Base-by-base conservation (phyloP, 1,140 invertebrate genomes). In the Tachypleus tridentatus region DNA sequence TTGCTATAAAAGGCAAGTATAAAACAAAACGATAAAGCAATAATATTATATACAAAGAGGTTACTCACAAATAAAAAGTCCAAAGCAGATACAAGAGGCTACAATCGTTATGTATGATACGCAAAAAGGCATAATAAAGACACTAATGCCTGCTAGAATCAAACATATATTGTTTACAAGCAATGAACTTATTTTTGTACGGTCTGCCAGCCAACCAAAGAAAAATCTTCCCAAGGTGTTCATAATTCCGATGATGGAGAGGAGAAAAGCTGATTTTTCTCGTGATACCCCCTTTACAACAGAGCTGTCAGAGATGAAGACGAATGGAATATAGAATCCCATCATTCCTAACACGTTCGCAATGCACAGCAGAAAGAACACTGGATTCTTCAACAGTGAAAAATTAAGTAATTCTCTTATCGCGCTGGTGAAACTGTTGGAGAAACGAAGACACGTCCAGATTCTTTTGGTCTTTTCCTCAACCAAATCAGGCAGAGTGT, bases 301-400 rank as follows among this genome's bases (percentile, higher is more conserved):
- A 4, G 93, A 91, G 69, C 86, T 85, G 73, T 92, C 89, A 4
- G 93, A 87, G 48, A 97, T 79, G 76, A 93, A 98, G 3, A 97
- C 89, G 75, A 97, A 98, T 51, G 95, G 95, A 58, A 97, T 88
- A 77, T 96, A 97, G 58, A 97, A 84, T 57, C 93, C 94, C 59
- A 93, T 86, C 87, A 91, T 89, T 67, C 92, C 93, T 74, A 97
- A 92, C 0, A 97, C 81, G 76, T 98, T 98, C 64, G 92, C 95
- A 9, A 98, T 82, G 64, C 91, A 93, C 70, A 98, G 91, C 5
- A 95, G 78, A 77, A 96, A 84, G 76, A 97, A 97, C 49, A 93
- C 86, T 3, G 92, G 91, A 79, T 97, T 86, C 67, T 86, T 89
- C 51, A 99, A 79, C 50, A 98, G 79, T 57, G 87, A 87, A 70